Evolutionary conservation across 1,140 invertebrate genomes (phyloP), one percentile per base, ranked within the genome.

Genomic region (Trichomalopsis sarcophagae): DNA sequence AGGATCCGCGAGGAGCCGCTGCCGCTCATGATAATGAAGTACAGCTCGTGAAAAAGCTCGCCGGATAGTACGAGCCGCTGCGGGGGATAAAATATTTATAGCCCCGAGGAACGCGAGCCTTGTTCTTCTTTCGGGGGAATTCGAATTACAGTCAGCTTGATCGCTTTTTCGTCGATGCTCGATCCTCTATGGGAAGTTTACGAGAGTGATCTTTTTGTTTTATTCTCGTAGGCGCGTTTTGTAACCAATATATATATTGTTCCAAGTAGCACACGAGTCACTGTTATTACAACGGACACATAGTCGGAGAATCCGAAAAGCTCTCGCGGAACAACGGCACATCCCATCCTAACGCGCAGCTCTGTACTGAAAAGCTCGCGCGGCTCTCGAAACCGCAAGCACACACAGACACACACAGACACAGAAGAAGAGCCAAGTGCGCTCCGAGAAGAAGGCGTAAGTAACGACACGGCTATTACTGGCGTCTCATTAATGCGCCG

Each of bases 81-180:
- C 36, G 36, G 33, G 14, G 30, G 68, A 33, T 75, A 21, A 40
- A 40, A 36, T 75, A 75, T 75, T 75, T 75, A 75, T 75, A 44
- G 36, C 73, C 27, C 5, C 68, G 68, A 71, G 27, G 1, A 27
- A 27, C 27, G 30, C 23, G 68, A 3, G n/a, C 10, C 27, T 71
- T 71, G 2, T 71, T 33, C 68, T 30, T 71, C 68, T 11, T 27
- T 71, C 13, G 68, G 68, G 68, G 30, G 23, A 71, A 71, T 71
- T 71, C 27, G 68, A 62, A 62, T 62, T 62, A 62, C 55, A 62
- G 27, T n/a, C n/a, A 62, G 55, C 14, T 7, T 62, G 55, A 62
- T 62, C 55, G 55, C 55, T 62, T 62, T 62, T 62, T 0, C 27
- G 47, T 17, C n/a, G 27, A 17, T 1, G 40, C 40, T 44, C 27